Conservation (phyloP, 1,140 invertebrate genomes). For the Cherax quadricarinatus region DNA sequence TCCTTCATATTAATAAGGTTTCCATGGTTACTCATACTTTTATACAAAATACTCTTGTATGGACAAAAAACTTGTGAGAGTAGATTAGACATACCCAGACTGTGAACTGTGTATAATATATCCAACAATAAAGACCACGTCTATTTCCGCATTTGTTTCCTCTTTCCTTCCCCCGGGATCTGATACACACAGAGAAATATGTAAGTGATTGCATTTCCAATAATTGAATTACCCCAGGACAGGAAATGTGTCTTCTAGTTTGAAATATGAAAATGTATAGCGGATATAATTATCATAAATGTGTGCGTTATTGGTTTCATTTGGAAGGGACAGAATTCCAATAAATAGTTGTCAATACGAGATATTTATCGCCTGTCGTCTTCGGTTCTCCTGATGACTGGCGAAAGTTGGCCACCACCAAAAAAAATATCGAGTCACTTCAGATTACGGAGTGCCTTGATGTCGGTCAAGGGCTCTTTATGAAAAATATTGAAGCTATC, state of each 20-base stretch:
- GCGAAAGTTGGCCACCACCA: too few relatives aligned
- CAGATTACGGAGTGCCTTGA: too few relatives aligned
- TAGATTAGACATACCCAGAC: neutral
- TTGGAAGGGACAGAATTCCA: neutral
- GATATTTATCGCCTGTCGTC: neutral
- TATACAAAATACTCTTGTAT: slow-evolving; percentile 7
- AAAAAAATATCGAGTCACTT: too few relatives aligned
- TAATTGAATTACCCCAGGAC: neutral
- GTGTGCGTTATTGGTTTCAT: neutral
- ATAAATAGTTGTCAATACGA: neutral
- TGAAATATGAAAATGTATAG: neutral
- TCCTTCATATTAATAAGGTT: neutral
- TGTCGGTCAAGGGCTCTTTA: too few relatives aligned
- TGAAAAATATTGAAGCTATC: too few relatives aligned
- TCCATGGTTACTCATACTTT: slow-evolving; percentile 23
- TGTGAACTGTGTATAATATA: slow-evolving; percentile 1
- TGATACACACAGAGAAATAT: neutral
- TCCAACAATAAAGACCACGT: neutral
- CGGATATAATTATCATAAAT: neutral
- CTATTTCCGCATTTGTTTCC: neutral
- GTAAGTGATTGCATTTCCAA: neutral
- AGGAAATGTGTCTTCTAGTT: neutral
- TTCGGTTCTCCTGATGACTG: neutral
- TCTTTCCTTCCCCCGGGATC: neutral
- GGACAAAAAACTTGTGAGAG: neutral